These are phyloP conservation scores for Tetramorium bicarinatum DNA, from an alignment of 2,888 invertebrate genomes.

Conservation along the genomic window DNA sequence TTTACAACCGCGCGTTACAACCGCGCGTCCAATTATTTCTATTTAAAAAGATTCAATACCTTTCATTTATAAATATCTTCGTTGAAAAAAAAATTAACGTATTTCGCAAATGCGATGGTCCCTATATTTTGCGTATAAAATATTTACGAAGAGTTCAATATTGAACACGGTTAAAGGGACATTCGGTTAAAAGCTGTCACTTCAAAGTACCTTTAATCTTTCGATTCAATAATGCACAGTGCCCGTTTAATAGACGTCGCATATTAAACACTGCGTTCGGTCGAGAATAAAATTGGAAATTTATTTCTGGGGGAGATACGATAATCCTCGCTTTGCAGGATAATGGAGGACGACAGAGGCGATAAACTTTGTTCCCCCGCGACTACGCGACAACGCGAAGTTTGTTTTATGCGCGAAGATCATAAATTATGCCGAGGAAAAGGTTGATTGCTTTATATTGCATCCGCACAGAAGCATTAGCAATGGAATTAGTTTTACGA, in stretches of 20 bases:
- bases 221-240: slow-evolving; percentile 23
- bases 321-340: slow-evolving; percentile 36
- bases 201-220: slow-evolving; percentile 30
- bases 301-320: slow-evolving; percentile 16
- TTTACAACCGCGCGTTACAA: slow-evolving; percentile 8
- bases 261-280: slow-evolving; percentile 33
- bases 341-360: slow-evolving; percentile 34
- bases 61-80: neutral
- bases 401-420: slow-evolving; percentile 51
- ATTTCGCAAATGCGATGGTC: slow-evolving; percentile 8
- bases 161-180: neutral
- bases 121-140: neutral
- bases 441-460: slow-evolving; percentile 55
- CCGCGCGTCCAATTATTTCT: slow-evolving; percentile 21
- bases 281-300: slow-evolving; percentile 46
- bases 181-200: slow-evolving; percentile 18
- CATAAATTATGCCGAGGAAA: slow-evolving; percentile 46
- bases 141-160: slow-evolving; percentile 19
- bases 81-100: neutral
- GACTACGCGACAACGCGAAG: slow-evolving; percentile 7
- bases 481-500: slow-evolving; percentile 55
- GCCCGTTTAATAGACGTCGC: slow-evolving; percentile 18
- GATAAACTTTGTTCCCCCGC: slow-evolving; percentile 41
- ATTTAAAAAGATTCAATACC: slow-evolving; percentile 1
- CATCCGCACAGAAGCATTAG: slow-evolving; percentile 43